These are phyloP conservation scores for Erebia epiphron DNA, from an alignment of 2,888 invertebrate species.

Conservation along the genomic window DNA sequence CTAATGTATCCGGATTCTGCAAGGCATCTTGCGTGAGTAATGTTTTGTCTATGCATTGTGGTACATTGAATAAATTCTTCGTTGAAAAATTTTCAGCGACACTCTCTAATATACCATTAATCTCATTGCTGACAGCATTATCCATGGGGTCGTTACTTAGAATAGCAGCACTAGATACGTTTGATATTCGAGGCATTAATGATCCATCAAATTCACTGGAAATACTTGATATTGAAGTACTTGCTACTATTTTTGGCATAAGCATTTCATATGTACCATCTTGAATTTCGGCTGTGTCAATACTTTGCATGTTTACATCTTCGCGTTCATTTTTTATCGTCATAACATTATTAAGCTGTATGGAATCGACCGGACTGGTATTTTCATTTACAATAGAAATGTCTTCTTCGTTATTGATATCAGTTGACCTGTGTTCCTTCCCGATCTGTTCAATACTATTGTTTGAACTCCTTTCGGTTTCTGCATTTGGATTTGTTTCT, in stretches of 20 bases:
- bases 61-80: neutral
- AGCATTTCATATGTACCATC: conserved; percentile 6
- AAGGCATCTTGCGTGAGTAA: neutral
- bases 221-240: conserved; percentile 1
- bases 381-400: neutral
- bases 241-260: conserved; percentile 34
- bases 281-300: neutral
- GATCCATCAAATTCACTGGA: conserved; percentile 3
- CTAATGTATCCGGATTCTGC: neutral
- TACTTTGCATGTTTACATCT: neutral
- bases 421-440: neutral
- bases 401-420: neutral
- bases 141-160: neutral
- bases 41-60: neutral
- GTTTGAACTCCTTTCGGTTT: neutral
- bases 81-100: conserved; percentile 44
- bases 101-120: conserved; percentile 22
- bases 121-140: conserved; percentile 1
- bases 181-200: conserved; percentile 37
- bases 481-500: conserved; percentile 17
- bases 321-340: neutral
- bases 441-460: neutral
- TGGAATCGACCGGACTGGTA: neutral
- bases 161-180: conserved; percentile 30
- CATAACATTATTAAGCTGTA: neutral